phyloP scores from a whole-genome alignment of 2,888 invertebrate species.

The Yponomeuta evonymella region DNA sequence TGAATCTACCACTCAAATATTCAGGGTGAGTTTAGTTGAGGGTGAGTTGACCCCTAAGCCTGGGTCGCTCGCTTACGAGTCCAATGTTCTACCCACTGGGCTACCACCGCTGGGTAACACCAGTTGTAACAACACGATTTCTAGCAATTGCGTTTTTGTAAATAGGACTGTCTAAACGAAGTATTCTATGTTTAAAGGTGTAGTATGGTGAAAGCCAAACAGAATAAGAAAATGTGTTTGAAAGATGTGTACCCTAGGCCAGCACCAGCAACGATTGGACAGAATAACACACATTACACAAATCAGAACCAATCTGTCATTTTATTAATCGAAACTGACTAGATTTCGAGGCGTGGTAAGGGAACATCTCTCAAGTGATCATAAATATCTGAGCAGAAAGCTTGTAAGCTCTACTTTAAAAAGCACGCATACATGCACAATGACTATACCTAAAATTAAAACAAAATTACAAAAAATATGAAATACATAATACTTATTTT shows the following conservation, averaged over 20 bases:
- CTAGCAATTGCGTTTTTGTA: no score
- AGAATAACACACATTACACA: slow-evolving; percentile 32
- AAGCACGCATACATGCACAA: slow-evolving; percentile 45
- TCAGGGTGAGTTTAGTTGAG: no score
- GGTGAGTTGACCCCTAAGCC: no score
- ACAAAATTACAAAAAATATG: slow-evolving; percentile 12
- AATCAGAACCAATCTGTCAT: slow-evolving; percentile 19
- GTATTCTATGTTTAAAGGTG: background rate
- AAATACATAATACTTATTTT: slow-evolving; percentile 14
- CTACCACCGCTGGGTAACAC: no score
- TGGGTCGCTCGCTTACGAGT: no score
- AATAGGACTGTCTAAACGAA: no score
- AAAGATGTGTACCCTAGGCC: slow-evolving; percentile 71
- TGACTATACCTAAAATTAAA: background rate
- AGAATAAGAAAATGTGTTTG: slow-evolving; percentile 35
- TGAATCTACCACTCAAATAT: no score
- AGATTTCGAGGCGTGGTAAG: slow-evolving; percentile 46
- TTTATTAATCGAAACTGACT: slow-evolving; percentile 40
- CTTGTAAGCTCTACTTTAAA: background rate
- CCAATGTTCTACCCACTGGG: no score
- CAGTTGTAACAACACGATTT: no score
- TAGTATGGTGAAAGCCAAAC: slow-evolving; percentile 8
- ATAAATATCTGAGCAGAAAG: background rate
- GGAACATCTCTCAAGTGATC: slow-evolving; percentile 73
- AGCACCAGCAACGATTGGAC: slow-evolving; percentile 57